A percentile compares a stretch with the other conserved stretches of the same genome.
phyloP scores from a whole-genome alignment of 2,888 invertebrate species.

The Amphipoea oculea region DNA sequence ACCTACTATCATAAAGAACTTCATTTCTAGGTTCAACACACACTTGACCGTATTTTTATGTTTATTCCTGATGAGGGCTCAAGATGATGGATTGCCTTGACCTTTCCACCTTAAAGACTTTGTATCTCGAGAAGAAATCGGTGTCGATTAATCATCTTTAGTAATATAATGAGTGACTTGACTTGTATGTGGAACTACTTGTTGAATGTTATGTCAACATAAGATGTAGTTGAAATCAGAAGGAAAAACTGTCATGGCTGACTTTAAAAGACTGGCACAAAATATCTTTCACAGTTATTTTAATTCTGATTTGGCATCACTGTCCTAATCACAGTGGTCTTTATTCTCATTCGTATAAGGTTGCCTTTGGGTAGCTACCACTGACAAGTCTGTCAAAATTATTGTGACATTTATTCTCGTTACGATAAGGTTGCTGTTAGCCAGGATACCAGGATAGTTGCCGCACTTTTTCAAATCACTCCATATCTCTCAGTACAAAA shows the following conservation, averaged over 20 bases:
- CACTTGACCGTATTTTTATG: constrained; percentile 20
- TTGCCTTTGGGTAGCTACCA: no score
- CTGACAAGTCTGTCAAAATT: no score
- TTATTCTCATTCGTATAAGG: no score
- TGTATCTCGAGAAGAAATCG: constrained; percentile 31
- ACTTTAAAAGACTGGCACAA: neutral
- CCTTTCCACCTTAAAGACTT: constrained; percentile 22
- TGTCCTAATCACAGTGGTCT: no score
- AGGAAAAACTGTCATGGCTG: neutral
- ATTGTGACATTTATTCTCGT: no score
- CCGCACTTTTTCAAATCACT: no score
- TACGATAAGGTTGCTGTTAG: no score
- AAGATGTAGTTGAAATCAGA: neutral
- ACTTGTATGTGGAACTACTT: constrained; percentile 22
- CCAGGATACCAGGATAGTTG: no score
- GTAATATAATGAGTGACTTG: constrained; percentile 24
- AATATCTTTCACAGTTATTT: neutral
- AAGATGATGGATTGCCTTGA: constrained; percentile 34
- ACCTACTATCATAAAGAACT: constrained; percentile 1
- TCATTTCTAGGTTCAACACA: constrained; percentile 4
- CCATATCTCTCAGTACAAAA: no score
- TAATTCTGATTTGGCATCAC: no score
- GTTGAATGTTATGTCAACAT: constrained; percentile 33
- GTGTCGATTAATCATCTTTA: constrained; percentile 38
- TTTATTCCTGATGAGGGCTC: constrained; percentile 27